Conservation (phyloP, 2,888 invertebrate genomes). For the Abrostola tripartita region DNA sequence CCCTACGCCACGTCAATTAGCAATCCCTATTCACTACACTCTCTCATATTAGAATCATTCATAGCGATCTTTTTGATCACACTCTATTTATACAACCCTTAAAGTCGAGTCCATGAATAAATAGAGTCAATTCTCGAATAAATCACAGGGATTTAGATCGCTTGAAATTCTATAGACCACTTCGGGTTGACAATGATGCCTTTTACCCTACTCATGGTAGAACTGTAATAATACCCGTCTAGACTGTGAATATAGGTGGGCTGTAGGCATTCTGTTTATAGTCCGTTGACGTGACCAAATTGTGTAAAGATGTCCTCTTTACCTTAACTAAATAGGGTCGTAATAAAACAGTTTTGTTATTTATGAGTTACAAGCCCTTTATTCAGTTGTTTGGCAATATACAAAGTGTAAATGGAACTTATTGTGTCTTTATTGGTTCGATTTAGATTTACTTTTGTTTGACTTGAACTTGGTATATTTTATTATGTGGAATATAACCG, state of each 20-base stretch:
- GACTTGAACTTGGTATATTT: no score
- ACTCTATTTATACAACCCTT: slow-evolving; percentile 22
- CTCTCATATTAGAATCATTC: slow-evolving; percentile 45
- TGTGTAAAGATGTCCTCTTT: slow-evolving; percentile 35
- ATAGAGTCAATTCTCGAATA: slow-evolving; percentile 56
- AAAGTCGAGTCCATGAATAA: slow-evolving; percentile 30
- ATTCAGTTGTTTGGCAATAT: slow-evolving; percentile 18
- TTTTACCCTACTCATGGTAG: slow-evolving; percentile 65
- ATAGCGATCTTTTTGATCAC: slow-evolving; percentile 35
- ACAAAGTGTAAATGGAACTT: slow-evolving; percentile 4
- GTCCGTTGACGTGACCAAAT: slow-evolving; percentile 59
- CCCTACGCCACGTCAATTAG: slow-evolving; percentile 46
- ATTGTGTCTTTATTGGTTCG: slow-evolving; percentile 6
- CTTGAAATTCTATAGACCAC: slow-evolving; percentile 66
- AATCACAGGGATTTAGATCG: slow-evolving; percentile 61
- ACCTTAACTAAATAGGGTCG: slow-evolving; percentile 25
- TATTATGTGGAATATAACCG: no score
- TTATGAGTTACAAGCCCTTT: slow-evolving; percentile 24
- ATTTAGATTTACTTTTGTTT: background rate
- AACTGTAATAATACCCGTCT: slow-evolving; percentile 65
- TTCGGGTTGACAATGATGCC: slow-evolving; percentile 52
- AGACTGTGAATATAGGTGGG: slow-evolving; percentile 49
- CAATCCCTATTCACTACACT: slow-evolving; percentile 36
- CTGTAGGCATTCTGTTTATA: slow-evolving; percentile 51
- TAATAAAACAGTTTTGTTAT: slow-evolving; percentile 47